Conservation (phyloP, 2,797 vertebrate genomes). For the Lophotriccus pileatus region DNA sequence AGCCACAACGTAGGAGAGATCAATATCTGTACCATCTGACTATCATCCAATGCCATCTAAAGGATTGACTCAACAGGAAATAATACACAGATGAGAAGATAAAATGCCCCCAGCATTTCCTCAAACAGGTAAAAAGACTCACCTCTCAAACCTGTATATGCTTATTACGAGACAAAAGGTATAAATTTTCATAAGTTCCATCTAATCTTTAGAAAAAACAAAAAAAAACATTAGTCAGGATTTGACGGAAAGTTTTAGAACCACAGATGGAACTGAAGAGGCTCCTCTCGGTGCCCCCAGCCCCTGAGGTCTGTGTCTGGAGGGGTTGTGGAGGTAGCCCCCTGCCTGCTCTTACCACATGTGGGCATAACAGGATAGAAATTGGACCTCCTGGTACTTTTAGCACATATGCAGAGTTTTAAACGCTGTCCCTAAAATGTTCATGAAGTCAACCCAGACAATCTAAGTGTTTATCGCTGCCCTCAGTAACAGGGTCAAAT, state of each 20-base stretch:
- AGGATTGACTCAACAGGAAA: neutral
- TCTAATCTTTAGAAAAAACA: neutral
- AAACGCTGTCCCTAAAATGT: neutral
- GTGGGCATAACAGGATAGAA: fast-evolving
- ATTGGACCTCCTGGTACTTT: neutral
- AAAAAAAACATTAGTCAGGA: neutral
- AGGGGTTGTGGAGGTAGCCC: neutral
- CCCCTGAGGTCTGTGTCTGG: too few species aligned
- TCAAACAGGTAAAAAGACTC: neutral
- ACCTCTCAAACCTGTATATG: neutral
- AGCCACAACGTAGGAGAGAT: neutral
- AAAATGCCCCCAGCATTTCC: neutral
- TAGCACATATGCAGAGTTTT: neutral
- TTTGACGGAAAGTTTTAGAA: neutral
- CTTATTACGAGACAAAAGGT: neutral
- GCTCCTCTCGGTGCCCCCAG: neutral
- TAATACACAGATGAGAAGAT: neutral
- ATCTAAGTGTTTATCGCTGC: neutral
- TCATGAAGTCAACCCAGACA: neutral
- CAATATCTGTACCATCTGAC: neutral
- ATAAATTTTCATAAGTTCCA: neutral
- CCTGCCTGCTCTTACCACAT: neutral
- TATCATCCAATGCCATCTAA: neutral
- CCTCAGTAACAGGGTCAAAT: neutral
- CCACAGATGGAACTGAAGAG: neutral